These are phyloP conservation scores for Dolichoris vasculosae DNA, from an alignment of 1,140 invertebrate species.

Conservation along the genomic window DNA sequence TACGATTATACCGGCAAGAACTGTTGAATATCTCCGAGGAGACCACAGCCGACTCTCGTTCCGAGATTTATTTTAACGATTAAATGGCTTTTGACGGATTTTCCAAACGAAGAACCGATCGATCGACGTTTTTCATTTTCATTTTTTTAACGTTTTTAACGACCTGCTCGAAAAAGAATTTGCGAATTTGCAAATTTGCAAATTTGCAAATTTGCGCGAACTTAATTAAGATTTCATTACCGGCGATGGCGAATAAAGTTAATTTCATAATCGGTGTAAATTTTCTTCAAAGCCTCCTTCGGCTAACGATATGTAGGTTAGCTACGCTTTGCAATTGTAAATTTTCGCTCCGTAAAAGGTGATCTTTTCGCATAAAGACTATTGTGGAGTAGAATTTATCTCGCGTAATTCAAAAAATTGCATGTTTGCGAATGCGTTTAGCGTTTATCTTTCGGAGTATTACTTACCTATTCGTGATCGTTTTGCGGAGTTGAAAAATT, in stretches of 20 bases:
- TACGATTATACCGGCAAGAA: not conserved
- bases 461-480: no score
- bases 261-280: no score
- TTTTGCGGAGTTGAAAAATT: no score
- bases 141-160: no score
- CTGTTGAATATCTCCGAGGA: not conserved
- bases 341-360: not conserved
- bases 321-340: not conserved
- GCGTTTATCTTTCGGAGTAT: no score
- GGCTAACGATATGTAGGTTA: not conserved
- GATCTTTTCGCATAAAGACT: not conserved
- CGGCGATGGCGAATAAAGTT: not conserved
- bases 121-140: no score
- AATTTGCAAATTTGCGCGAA: not conserved
- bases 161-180: no score
- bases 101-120: not conserved
- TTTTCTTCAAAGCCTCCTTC: no score
- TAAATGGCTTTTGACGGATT: not conserved
- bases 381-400: not conserved
- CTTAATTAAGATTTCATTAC: not conserved
- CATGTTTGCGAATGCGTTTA: no score
- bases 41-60: not conserved
- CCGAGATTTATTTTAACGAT: not conserved
- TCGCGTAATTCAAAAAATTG: not conserved
- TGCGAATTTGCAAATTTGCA: not conserved